Percentiles rank a stretch among this genome's conserved stretches.
These are phyloP conservation scores for Andricus grossulariae DNA, from an alignment of 1,140 invertebrate species.

Conservation along the genomic window DNA sequence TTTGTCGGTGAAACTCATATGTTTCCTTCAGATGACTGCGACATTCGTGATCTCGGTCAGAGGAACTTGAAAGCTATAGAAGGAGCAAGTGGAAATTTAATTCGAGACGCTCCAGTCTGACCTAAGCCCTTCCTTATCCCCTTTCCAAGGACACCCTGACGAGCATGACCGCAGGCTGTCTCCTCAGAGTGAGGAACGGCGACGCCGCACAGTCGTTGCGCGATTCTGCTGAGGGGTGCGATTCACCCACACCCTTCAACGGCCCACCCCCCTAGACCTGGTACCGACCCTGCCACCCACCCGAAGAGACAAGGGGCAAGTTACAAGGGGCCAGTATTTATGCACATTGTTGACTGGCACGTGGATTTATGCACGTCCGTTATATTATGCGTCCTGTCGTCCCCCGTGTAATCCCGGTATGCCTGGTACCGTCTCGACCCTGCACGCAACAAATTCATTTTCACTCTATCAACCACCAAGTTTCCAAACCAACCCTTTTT, in stretches of 20 bases:
- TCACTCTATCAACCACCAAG: not conserved
- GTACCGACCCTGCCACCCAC: conserved; percentile 44
- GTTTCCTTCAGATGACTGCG: not conserved
- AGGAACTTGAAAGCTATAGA: not conserved
- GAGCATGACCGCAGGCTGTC: conserved; percentile 69
- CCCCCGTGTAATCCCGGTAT: conserved; percentile 66
- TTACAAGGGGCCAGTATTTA: conserved; percentile 74
- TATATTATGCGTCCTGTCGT: conserved; percentile 74
- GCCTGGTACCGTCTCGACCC: conserved; percentile 67
- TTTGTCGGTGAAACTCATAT: not conserved
- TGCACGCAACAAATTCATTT: conserved; percentile 71
- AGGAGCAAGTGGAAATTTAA: conserved; percentile 49
- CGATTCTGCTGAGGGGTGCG: conserved; percentile 43
- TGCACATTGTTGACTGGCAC: conserved; percentile 76
- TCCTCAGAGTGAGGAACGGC: conserved; percentile 68
- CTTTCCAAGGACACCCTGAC: conserved; percentile 55
- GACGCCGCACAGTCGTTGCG: conserved; percentile 64
- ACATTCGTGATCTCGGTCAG: not conserved
- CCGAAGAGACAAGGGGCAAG: conserved; percentile 59
- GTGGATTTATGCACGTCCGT: conserved; percentile 75
- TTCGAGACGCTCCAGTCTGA: conserved; percentile 34
- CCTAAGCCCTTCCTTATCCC: conserved; percentile 41
- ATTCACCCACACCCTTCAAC: conserved; percentile 33
- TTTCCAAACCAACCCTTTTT: too few relatives aligned
- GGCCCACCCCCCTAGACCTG: conserved; percentile 41